phyloP scores from a whole-genome alignment of 2,888 invertebrate species.

The Eubasilissa splendida region DNA sequence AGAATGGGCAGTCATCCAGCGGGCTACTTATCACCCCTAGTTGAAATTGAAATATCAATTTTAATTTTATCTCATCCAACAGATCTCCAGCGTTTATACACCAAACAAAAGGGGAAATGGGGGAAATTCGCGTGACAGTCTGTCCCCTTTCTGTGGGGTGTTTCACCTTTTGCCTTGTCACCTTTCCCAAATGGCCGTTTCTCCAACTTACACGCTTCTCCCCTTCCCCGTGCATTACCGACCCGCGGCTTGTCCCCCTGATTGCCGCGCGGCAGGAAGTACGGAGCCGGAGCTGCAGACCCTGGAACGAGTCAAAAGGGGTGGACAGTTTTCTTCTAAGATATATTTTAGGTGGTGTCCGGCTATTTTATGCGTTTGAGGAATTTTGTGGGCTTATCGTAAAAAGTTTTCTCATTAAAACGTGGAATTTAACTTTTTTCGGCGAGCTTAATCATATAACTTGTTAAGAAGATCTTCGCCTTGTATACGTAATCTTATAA shows the following conservation, averaged over 20 bases:
- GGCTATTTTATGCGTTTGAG: background rate
- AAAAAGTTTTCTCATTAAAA: conserved; percentile 9
- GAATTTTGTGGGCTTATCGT: background rate
- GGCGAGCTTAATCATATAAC: too few species aligned
- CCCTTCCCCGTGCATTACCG: background rate
- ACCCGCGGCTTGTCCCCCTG: background rate
- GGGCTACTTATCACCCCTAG: conserved; percentile 7
- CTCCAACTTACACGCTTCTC: conserved; percentile 29
- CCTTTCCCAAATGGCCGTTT: conserved; percentile 41
- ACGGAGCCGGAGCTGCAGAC: background rate
- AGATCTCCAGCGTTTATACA: conserved; percentile 37
- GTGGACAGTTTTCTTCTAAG: background rate
- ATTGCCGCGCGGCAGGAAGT: conserved; percentile 1
- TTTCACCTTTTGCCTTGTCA: conserved; percentile 40
- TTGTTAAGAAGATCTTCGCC: too few species aligned
- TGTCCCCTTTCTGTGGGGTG: conserved; percentile 15
- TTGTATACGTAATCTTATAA: too few species aligned
- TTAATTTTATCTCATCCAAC: conserved; percentile 37
- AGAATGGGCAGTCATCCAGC: background rate
- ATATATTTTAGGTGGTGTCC: background rate
- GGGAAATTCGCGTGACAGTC: conserved; percentile 41
- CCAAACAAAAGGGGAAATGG: conserved; percentile 40
- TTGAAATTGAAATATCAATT: conserved; percentile 40
- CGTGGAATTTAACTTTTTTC: background rate
- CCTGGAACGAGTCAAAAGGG: conserved; percentile 6